phyloP scores from a whole-genome alignment of 1,140 invertebrate species.

The Nebria ingens region DNA sequence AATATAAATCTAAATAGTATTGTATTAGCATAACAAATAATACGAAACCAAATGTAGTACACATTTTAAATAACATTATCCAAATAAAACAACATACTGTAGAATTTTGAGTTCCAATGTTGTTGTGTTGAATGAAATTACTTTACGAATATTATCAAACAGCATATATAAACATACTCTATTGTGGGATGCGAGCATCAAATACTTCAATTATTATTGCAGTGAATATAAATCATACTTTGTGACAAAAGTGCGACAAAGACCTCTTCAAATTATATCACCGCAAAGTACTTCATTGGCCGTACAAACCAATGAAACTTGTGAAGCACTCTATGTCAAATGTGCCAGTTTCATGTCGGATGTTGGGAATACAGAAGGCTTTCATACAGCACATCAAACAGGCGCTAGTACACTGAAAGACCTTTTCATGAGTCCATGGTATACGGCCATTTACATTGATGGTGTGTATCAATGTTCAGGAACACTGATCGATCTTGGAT shows the following conservation, averaged over 20 bases:
- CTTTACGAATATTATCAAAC: too few species aligned
- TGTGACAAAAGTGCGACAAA: not conserved
- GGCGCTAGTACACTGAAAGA: conserved; percentile 17
- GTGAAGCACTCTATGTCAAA: conserved; percentile 29
- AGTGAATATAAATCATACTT: not conserved
- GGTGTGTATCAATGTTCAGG: conserved; percentile 55
- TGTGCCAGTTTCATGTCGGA: conserved; percentile 21
- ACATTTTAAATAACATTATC: too few species aligned
- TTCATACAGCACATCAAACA: conserved; percentile 12
- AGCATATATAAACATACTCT: too few species aligned
- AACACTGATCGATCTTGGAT: conserved; percentile 47
- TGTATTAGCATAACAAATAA: too few species aligned
- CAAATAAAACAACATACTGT: too few species aligned
- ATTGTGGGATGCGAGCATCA: too few species aligned
- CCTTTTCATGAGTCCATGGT: conserved; percentile 50
- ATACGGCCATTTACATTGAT: conserved; percentile 53
- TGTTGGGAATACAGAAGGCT: conserved; percentile 6
- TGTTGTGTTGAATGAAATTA: too few species aligned
- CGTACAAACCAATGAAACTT: conserved; percentile 15
- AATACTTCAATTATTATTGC: not conserved
- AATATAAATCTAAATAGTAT: too few species aligned
- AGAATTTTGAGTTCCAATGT: too few species aligned
- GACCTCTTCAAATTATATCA: conserved; percentile 20
- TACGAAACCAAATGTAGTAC: too few species aligned
- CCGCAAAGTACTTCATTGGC: not conserved